Base-by-base conservation (phyloP, 2,113 vertebrate genomes). In the Gnathonemus longibarbis region DNA sequence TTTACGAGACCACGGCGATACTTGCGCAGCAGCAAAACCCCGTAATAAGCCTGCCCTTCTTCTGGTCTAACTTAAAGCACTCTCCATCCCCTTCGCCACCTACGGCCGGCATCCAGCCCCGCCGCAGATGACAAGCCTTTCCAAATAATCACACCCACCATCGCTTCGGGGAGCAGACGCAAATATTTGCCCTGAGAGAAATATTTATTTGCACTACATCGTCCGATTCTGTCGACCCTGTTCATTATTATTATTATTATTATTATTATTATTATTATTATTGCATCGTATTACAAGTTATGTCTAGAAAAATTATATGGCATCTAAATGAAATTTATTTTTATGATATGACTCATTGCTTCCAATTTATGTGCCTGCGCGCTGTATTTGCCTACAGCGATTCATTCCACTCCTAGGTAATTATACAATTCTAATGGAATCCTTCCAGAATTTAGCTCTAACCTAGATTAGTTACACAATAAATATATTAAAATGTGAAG, bases 71-170 rank as follows among this genome's bases (percentile, higher is more conserved):
- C n/a, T 21, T 53, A 66, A 56, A 53, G 45, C 46, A 83, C 89
- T 88, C 89, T 88, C 89, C 80, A 39, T 88, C 91, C 84, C 90
- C 74, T 88, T 89, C 90, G 89, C 90, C 84, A 77, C n/a, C 93
- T 91, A 90, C 91, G 90, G 91, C 87, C 89, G 80, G 86, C 85
- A 88, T 31, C 31, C 85, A 74, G 62, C 84, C 85, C 84, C 85
- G 52, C 85, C 45, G 35, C 27, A 56, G 70, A 87, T 87, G 58
- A 90, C 56, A 86, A 27, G 56, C 87, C 62, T 56, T 87, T 53
- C 62, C 35, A 90, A 90, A 88, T 31, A 70, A 87, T 70, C 35
- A 89, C 88, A 87, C 90, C 90, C 90, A 84, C 89, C 24, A 39
- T n/a, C 49, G 62, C 70, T 50, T 87, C 45, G 84, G 83, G 66